These are phyloP conservation scores for Sepioteuthis lessoniana DNA, from an alignment of 2,888 invertebrate genomes.

Conservation along the genomic window DNA sequence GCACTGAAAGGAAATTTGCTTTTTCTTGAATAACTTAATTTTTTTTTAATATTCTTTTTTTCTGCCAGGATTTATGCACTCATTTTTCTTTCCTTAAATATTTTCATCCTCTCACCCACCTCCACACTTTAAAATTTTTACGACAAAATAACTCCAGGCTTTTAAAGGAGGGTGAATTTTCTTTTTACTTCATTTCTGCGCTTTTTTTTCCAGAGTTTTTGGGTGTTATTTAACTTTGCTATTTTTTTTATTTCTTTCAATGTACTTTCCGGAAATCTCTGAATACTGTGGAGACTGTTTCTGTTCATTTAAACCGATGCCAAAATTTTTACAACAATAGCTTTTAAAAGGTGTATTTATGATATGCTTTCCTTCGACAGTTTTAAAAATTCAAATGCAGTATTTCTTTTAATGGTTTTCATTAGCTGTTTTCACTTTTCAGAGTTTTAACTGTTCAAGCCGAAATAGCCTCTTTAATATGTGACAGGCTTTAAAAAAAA, in stretches of 20 bases:
- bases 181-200: neutral
- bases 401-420: neutral
- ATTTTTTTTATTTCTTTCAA: neutral
- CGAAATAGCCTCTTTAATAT: neutral
- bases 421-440: neutral
- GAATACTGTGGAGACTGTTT: neutral
- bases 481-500: neutral
- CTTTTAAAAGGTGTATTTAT: neutral
- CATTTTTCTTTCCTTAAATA: neutral
- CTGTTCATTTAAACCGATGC: neutral
- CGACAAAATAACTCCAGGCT: conserved; percentile 33
- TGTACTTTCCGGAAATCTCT: neutral
- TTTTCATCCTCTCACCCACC: neutral
- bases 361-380: neutral
- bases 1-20: neutral
- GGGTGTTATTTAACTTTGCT: too few species aligned
- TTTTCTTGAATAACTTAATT: neutral
- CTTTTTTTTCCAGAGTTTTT: neutral
- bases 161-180: neutral
- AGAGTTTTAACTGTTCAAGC: neutral
- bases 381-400: neutral
- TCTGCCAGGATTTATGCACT: neutral
- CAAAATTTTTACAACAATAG: neutral
- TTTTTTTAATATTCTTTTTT: neutral
- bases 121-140: neutral